Evolutionary conservation across 2,113 vertebrate genomes (phyloP), one percentile per base, ranked within the genome.

Genomic region (Equus quagga): DNA sequence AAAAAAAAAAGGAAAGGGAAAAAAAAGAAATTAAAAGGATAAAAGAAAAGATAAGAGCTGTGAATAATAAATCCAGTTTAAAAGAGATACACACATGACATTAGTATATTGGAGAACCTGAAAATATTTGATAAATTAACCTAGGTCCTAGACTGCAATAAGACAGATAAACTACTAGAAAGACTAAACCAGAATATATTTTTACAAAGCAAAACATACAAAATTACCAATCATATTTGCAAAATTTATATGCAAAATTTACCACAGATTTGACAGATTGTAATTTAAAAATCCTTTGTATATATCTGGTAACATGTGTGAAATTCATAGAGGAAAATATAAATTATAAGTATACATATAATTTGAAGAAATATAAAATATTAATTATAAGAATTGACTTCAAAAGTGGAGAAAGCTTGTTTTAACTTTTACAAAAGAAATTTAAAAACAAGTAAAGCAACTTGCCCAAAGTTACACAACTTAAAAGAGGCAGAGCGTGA

Each of bases 401-500:
- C 6, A 49, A 80, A 94, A 44, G 44, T 70, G 18, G 58, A 10
- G 23, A 94, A 95, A 92, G 3, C 12, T 62, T 62, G 49, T 36
- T 81, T 51, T 82, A 46, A 89, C 79, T 90, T 89, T 87, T 90
- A 62, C 23, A 93, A 83, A 96, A 64, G 54, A 91, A 91, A 73
- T 69, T 87, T 80, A 31, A 96, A 91, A 90, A 41, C 44, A 87
- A 91, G 28, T 83, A 81, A 95, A 88, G 56, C 58, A 73, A 80
- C 24, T 93, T 51, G 5, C 44, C 54, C 65, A 44, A 91, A 91
- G 70, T 95, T 82, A 88, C 3, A 93, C 56, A 80, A 94, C 84
- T 93, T 93, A 41, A 91, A 95, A 82, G 81, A 96, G 49, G 44
- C 26, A 90, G 44, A 94, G 14, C 46, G 93, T 93, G 46, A 97